Percentiles rank a stretch among this genome's conserved stretches.
These are phyloP conservation scores for Orthochromis indermauri DNA, from an alignment of 2,113 vertebrate genomes.

Conservation along the genomic window DNA sequence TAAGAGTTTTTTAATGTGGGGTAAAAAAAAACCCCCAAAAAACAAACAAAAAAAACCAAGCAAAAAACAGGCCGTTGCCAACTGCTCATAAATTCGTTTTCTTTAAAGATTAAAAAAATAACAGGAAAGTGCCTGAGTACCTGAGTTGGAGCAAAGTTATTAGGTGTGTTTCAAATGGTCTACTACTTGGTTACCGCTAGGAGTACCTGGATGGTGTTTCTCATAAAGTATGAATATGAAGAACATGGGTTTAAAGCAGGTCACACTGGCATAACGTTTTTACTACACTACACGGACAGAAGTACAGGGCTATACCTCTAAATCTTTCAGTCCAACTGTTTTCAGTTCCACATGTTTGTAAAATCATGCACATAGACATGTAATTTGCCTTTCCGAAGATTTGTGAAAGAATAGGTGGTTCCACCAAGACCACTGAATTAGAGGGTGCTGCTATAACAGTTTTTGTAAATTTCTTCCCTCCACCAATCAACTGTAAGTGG, in stretches of 20 bases:
- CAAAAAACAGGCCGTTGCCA: background rate
- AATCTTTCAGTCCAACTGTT: background rate
- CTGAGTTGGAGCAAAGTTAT: background rate
- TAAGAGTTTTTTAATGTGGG: background rate
- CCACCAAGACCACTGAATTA: background rate
- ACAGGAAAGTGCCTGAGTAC: background rate
- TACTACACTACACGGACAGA: background rate
- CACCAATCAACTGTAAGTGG: background rate
- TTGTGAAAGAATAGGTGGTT: background rate
- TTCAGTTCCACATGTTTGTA: background rate
- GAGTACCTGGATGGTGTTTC: background rate
- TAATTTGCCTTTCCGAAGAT: background rate
- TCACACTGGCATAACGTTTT: background rate
- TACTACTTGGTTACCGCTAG: background rate
- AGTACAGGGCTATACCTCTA: background rate
- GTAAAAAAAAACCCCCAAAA: accelerated
- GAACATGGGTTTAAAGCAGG: background rate
- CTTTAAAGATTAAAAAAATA: background rate
- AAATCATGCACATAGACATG: background rate
- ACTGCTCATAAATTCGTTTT: background rate
- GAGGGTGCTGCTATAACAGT: background rate
- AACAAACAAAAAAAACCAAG: background rate
- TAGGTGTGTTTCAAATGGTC: background rate
- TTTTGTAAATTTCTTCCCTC: background rate
- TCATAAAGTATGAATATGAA: background rate